phyloP scores from a whole-genome alignment of 2,113 vertebrate species.

The Proterorhinus semilunaris region DNA sequence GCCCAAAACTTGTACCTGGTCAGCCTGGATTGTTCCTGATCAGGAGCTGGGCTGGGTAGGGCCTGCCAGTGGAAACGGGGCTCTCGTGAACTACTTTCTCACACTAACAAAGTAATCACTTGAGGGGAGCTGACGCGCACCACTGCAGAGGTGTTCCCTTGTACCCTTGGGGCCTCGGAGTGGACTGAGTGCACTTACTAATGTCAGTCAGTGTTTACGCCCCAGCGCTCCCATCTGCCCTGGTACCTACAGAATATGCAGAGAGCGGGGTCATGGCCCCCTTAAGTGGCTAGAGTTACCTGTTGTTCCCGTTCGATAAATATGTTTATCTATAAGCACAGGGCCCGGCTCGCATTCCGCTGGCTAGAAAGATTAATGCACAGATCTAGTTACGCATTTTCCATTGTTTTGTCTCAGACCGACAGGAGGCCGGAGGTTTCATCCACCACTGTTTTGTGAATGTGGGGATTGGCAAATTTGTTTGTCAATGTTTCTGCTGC shows the following conservation, averaged over 20 bases:
- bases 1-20: too few relatives aligned
- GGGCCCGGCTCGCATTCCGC: conserved; percentile 35
- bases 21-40: too few relatives aligned
- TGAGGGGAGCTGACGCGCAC: conserved; percentile 52
- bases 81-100: background rate
- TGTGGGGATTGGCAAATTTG: background rate
- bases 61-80: too few relatives aligned
- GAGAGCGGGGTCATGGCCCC: conserved; percentile 11
- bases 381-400: conserved; percentile 41
- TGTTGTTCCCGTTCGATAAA: conserved; percentile 38
- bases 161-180: conserved; percentile 45
- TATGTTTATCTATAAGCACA: conserved; percentile 30
- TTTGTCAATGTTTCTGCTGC: background rate
- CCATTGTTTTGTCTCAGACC: background rate
- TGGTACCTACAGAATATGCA: conserved; percentile 31
- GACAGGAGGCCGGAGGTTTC: background rate
- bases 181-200: conserved; percentile 57
- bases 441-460: background rate
- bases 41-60: too few relatives aligned
- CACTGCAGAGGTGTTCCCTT: conserved; percentile 39
- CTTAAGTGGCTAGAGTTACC: conserved; percentile 39
- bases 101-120: conserved; percentile 34
- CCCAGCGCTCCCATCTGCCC: conserved; percentile 44
- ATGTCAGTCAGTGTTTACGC: conserved; percentile 57
- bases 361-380: conserved; percentile 21